Conservation (phyloP, 1,140 invertebrate genomes). For the Drosophila sechellia region DNA sequence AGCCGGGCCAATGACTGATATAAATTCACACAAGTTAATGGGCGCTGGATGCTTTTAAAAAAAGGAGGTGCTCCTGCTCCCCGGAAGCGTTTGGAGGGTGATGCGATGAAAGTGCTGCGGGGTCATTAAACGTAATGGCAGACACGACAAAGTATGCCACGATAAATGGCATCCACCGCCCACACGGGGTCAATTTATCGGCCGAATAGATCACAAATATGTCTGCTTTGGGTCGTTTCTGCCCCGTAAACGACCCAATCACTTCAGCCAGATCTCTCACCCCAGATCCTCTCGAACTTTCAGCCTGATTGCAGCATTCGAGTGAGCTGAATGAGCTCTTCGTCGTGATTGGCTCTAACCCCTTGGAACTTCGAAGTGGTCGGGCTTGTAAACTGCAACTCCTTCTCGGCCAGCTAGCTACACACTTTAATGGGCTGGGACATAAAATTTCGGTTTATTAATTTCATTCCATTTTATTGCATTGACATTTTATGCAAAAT, state of each 20-base stretch:
- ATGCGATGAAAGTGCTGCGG: constrained; percentile 51
- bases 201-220: constrained; percentile 54
- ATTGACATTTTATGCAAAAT: constrained; percentile 51
- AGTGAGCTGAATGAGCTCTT: constrained; percentile 23
- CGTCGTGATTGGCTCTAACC: constrained; percentile 4
- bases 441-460: constrained; percentile 36
- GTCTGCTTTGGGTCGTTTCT: constrained; percentile 25
- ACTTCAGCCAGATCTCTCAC: constrained; percentile 2
- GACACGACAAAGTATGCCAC: constrained; percentile 55
- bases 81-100: constrained; percentile 35
- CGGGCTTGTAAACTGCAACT: neutral
- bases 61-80: constrained; percentile 22
- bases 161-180: constrained; percentile 47
- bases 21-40: constrained; percentile 82
- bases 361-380: neutral
- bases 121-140: constrained; percentile 63
- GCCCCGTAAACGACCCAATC: constrained; percentile 9
- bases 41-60: constrained; percentile 76
- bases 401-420: neutral
- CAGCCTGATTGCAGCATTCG: constrained; percentile 30
- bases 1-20: constrained; percentile 69
- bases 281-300: constrained; percentile 3
- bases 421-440: neutral
- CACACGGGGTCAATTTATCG: constrained; percentile 48
- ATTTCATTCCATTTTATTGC: constrained; percentile 48